phyloP scores from a whole-genome alignment of 2,113 vertebrate genomes.

The Catharus minimus region DNA sequence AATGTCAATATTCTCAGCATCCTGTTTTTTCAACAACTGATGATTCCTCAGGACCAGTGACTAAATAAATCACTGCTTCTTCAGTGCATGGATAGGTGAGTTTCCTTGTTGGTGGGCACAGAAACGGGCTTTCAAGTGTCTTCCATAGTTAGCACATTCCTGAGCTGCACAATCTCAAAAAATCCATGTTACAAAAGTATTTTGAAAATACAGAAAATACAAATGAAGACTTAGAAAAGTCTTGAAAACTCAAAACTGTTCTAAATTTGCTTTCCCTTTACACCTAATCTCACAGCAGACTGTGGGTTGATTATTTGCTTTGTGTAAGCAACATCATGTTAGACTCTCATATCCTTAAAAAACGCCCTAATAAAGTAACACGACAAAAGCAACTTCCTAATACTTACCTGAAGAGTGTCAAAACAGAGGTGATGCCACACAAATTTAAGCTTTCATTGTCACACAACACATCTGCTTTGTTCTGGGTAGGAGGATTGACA shows the following conservation, averaged over 20 bases:
- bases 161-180: not conserved
- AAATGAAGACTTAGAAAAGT: not conserved
- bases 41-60: not conserved
- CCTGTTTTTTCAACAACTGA: not conserved
- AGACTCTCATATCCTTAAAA: not conserved
- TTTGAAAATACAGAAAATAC: not conserved
- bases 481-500: conserved; percentile 72
- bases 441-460: conserved; percentile 70
- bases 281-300: not conserved
- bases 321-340: not conserved
- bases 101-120: not conserved
- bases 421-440: conserved; percentile 66
- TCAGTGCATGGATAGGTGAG: not conserved
- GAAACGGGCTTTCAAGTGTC: not conserved
- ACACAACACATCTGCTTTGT: conserved; percentile 86
- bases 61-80: not conserved
- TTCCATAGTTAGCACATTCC: not conserved
- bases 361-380: not conserved
- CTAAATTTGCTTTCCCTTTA: not conserved
- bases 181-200: not conserved
- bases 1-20: not conserved
- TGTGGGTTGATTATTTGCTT: not conserved
- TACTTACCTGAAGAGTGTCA: conserved; percentile 85
- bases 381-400: not conserved
- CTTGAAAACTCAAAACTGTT: not conserved